A percentile compares a stretch with the other conserved stretches of the same genome.
Conservation (phyloP, 2,797 vertebrate genomes). For the Scomberomorus guttatus region DNA sequence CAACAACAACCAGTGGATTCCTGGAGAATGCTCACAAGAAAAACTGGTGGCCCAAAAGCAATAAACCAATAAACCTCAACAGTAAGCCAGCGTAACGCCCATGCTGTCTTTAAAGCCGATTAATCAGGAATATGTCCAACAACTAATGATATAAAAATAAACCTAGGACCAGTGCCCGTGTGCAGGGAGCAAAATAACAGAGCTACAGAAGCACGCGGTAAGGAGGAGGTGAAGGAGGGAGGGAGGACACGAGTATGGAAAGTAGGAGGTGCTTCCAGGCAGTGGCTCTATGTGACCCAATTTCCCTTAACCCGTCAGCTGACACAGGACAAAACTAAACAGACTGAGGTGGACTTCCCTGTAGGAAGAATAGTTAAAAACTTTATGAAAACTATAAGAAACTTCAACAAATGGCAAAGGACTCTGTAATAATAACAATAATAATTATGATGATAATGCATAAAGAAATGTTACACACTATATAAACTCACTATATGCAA, state of each 20-base stretch:
- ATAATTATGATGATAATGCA: too few relatives aligned
- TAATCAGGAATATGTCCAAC: background rate
- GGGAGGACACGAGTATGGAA: constrained; percentile 47
- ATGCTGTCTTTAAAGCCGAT: background rate
- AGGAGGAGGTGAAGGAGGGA: constrained; percentile 18
- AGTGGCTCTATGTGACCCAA: constrained; percentile 77
- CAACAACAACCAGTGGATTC: background rate
- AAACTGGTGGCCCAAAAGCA: background rate
- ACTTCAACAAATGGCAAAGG: background rate
- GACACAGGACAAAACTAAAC: constrained; percentile 65
- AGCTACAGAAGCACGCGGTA: constrained; percentile 17
- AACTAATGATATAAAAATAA: constrained; percentile 24
- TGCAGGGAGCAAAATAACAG: constrained; percentile 23
- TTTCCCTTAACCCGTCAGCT: constrained; percentile 78
- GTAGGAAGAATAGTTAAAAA: constrained; percentile 17
- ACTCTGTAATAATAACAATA: background rate
- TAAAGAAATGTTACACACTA: background rate
- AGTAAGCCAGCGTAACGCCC: background rate
- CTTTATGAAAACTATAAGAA: background rate
- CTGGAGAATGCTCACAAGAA: background rate
- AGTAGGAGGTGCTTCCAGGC: constrained; percentile 72
- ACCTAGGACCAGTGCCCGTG: background rate
- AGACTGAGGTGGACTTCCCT: constrained; percentile 48
- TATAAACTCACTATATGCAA: too few relatives aligned
- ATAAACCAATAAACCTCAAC: background rate